Conservation (phyloP, 2,797 vertebrate genomes). For the Leuciscus waleckii region DNA sequence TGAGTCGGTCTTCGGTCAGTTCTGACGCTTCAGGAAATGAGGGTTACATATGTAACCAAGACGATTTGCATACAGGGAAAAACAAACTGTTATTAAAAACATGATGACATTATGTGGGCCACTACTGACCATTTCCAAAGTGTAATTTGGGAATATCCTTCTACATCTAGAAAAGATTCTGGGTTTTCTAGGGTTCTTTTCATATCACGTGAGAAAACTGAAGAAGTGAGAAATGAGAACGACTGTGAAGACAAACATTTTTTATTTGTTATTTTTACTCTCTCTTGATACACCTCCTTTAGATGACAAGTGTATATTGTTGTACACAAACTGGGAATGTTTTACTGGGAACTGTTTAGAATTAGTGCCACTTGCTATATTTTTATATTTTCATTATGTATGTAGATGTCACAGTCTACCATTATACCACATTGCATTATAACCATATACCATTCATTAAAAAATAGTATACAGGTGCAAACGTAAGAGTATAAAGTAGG, state of each 20-base stretch:
- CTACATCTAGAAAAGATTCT: neutral
- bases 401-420: neutral
- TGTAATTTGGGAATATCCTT: slow-evolving; percentile 12
- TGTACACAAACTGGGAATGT: neutral
- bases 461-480: neutral
- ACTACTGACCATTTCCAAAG: neutral
- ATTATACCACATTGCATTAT: neutral
- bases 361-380: neutral
- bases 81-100: neutral
- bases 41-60: no score
- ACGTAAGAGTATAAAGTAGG: neutral
- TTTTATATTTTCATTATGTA: neutral
- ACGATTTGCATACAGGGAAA: slow-evolving; percentile 4
- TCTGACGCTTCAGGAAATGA: no score
- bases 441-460: neutral
- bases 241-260: neutral
- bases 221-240: neutral
- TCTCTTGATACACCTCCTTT: neutral
- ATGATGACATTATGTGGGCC: neutral
- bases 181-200: slow-evolving; percentile 7
- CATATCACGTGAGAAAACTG: neutral
- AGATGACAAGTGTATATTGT: neutral
- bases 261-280: neutral
- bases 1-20: no score
- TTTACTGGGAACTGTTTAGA: no score